A percentile compares a stretch with the other conserved stretches of the same genome.
Conservation (phyloP, 2,888 invertebrate genomes). For the Aphidoletes aphidimyza region DNA sequence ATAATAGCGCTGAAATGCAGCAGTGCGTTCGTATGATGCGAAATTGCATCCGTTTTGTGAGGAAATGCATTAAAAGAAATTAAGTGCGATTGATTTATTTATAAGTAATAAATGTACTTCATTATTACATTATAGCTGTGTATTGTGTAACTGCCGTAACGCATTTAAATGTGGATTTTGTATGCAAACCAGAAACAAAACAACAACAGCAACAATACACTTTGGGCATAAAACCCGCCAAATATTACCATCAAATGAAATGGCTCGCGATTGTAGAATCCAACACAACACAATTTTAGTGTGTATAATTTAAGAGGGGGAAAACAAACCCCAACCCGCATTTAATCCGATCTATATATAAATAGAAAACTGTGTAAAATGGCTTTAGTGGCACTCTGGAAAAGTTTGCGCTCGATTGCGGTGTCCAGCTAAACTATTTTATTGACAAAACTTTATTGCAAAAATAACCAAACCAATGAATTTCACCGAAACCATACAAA, state of each 20-base stretch:
- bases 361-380: neutral
- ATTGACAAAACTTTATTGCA: neutral
- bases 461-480: neutral
- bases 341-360: slow-evolving; percentile 17
- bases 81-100: slow-evolving; percentile 49
- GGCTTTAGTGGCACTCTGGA: neutral
- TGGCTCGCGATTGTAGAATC: neutral
- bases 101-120: slow-evolving; percentile 42
- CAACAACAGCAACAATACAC: too few species aligned
- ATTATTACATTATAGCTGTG: slow-evolving; percentile 31
- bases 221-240: neutral
- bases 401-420: neutral
- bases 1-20: neutral
- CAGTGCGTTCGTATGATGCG: neutral
- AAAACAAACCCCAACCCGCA: neutral
- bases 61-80: slow-evolving; percentile 49
- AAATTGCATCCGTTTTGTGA: slow-evolving; percentile 25
- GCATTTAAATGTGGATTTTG: neutral
- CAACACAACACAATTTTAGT: neutral
- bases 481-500: too few species aligned
- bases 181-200: slow-evolving; percentile 16
- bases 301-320: neutral
- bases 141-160: neutral
- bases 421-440: neutral
- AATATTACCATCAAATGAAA: neutral